Percentiles rank a stretch among this genome's conserved stretches.
Conservation (phyloP, 2,888 invertebrate species). For the Dendrolimus pini region DNA sequence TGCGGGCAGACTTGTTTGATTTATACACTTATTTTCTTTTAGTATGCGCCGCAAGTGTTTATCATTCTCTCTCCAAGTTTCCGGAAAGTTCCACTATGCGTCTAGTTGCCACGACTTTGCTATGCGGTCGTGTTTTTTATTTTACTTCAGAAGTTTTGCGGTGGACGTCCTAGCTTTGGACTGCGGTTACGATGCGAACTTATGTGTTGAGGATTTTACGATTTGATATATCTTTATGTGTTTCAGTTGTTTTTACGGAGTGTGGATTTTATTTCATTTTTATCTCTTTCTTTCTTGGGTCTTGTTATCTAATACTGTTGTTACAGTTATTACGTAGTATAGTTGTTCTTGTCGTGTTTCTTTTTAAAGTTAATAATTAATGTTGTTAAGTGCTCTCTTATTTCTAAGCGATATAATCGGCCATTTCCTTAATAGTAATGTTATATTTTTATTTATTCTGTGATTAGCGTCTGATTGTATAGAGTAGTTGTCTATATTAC, state of each 20-base stretch:
- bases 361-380: too few relatives aligned
- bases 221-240: background rate
- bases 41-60: constrained; percentile 24
- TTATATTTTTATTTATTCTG: too few relatives aligned
- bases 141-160: constrained; percentile 5
- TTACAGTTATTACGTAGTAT: too few relatives aligned
- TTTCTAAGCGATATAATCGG: too few relatives aligned
- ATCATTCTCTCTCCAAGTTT: constrained; percentile 36
- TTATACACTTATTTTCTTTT: constrained; percentile 8
- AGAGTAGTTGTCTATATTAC: too few relatives aligned
- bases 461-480: too few relatives aligned
- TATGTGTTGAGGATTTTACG: background rate
- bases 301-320: too few relatives aligned
- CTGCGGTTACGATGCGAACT: background rate
- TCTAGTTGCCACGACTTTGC: constrained; percentile 13
- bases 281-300: too few relatives aligned
- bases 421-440: too few relatives aligned
- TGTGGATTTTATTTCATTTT: background rate
- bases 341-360: too few relatives aligned
- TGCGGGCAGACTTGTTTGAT: constrained; percentile 13
- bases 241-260: background rate
- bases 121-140: constrained; percentile 4
- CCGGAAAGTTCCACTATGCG: constrained; percentile 39
- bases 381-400: too few relatives aligned
- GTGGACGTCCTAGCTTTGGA: background rate